phyloP scores from a whole-genome alignment of 2,113 vertebrate genomes.

The Helogale parvula region DNA sequence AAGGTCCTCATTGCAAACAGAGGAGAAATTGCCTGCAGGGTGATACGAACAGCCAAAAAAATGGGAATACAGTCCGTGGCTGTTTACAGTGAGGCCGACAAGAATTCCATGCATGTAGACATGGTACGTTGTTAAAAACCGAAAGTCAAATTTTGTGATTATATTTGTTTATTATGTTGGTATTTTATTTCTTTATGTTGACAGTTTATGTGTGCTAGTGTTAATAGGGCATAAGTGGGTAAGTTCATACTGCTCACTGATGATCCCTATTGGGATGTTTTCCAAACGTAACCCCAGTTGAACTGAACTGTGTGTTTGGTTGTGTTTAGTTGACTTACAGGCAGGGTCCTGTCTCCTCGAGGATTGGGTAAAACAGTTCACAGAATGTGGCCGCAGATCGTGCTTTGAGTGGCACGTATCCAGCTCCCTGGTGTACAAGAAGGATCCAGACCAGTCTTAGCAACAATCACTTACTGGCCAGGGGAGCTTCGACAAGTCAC shows the following conservation, averaged over 20 bases:
- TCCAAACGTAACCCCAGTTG: not conserved
- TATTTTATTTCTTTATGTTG: not conserved
- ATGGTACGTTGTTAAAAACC: slow-evolving; percentile 88
- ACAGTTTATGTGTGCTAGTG: not conserved
- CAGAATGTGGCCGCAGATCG: not conserved
- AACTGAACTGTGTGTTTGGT: not conserved
- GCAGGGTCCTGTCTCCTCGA: not conserved
- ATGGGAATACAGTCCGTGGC: slow-evolving; percentile 97
- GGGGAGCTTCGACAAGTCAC: not conserved
- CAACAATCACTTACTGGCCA: not conserved
- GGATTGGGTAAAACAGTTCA: not conserved
- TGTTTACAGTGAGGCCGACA: slow-evolving; percentile 97
- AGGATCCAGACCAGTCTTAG: not conserved
- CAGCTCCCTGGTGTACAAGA: not conserved
- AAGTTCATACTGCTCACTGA: not conserved
- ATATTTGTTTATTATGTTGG: not conserved
- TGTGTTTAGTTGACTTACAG: not conserved
- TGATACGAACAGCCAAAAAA: slow-evolving; percentile 96
- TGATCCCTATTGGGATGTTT: not conserved
- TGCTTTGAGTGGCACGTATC: not conserved
- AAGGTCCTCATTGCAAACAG: slow-evolving; percentile 97
- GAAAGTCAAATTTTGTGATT: not conserved
- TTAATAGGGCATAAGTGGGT: not conserved
- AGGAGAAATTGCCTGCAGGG: slow-evolving; percentile 97
- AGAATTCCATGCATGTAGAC: slow-evolving; percentile 94